A percentile compares a stretch with the other conserved stretches of the same genome.
Conservation (phyloP, 1,140 invertebrate species). For the Onthophagus taurus region DNA sequence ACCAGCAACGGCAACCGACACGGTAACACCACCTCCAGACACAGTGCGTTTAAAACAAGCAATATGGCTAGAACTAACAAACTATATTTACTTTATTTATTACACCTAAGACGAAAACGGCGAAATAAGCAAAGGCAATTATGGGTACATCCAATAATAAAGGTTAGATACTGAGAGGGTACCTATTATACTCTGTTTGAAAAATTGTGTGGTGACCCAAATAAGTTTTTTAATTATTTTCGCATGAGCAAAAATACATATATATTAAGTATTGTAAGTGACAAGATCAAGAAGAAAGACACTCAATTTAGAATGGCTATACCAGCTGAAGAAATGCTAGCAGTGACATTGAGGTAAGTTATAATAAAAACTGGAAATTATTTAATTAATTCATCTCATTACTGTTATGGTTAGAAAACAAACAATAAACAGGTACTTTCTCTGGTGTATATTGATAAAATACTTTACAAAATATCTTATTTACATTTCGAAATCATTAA, state of each 20-base stretch:
- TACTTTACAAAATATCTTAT: neutral
- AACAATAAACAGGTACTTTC: neutral
- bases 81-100: neutral
- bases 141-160: conserved; percentile 9
- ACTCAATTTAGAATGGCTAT: conserved; percentile 6
- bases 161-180: conserved; percentile 7
- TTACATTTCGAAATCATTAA: neutral
- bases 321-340: neutral
- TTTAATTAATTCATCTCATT: neutral
- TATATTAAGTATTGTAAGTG: neutral
- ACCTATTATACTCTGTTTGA: conserved; percentile 6
- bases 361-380: neutral
- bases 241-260: conserved; percentile 8
- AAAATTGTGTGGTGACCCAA: conserved; percentile 2
- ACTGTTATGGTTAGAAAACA: neutral
- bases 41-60: too few relatives aligned
- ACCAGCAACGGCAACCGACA: too few relatives aligned
- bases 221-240: conserved; percentile 13
- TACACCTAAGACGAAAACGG: conserved; percentile 1
- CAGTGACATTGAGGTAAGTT: conserved; percentile 9
- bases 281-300: conserved; percentile 1
- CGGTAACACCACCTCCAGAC: too few relatives aligned
- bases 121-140: conserved; percentile 6
- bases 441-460: neutral
- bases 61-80: too few relatives aligned